These are phyloP conservation scores for Drosophila persimilis DNA, from an alignment of 1,140 invertebrate species.

Conservation along the genomic window DNA sequence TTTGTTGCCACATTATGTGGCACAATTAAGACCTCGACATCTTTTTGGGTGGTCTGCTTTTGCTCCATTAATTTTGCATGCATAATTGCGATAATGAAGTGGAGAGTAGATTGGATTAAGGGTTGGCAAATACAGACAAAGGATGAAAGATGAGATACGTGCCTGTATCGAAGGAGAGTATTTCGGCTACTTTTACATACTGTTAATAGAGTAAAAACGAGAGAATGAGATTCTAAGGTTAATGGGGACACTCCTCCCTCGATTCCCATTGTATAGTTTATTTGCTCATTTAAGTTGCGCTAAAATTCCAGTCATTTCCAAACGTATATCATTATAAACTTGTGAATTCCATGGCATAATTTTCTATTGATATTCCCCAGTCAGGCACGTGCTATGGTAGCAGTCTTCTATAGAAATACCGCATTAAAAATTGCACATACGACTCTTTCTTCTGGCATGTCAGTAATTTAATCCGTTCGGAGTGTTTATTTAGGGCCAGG, in stretches of 20 bases:
- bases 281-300: neutral
- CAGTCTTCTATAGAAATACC: constrained; percentile 44
- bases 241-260: no score
- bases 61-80: constrained; percentile 51
- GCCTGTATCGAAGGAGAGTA: no score
- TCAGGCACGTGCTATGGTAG: constrained; percentile 32
- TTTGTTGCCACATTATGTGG: constrained; percentile 54
- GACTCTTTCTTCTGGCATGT: constrained; percentile 47
- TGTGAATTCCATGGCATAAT: constrained; percentile 14
- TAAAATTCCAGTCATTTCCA: constrained; percentile 5
- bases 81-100: constrained; percentile 55
- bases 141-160: no score
- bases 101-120: neutral
- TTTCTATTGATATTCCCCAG: no score
- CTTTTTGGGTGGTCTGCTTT: constrained; percentile 32
- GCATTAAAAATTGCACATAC: constrained; percentile 50
- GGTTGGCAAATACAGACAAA: neutral
- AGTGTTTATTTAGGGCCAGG: constrained; percentile 20
- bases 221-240: no score
- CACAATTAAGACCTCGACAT: constrained; percentile 37
- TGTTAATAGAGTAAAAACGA: no score
- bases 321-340: neutral
- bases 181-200: no score
- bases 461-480: constrained; percentile 51
- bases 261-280: neutral